Base-by-base conservation (phyloP, 2,113 vertebrate species). In the Argyrosomus japonicus region DNA sequence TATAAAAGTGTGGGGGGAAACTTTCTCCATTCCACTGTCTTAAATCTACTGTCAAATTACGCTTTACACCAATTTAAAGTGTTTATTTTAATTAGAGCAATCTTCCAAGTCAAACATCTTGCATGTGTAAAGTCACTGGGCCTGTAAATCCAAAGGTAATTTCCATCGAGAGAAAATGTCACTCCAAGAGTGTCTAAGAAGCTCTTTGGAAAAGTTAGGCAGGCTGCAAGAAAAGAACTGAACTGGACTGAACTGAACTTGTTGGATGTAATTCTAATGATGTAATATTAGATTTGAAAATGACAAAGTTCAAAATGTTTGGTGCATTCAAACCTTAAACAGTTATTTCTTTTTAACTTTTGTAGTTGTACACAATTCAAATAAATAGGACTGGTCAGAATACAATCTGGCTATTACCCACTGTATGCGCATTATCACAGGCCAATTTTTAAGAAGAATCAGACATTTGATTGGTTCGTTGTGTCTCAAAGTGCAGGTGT, bases 51-150 rank as follows among this genome's bases (percentile, higher is more conserved):
- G 19, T 81, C 40, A 36, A 51, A 25, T 57, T 13, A 3, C 0
- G 29, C 53, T 65, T 67, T 65, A 54, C 21, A 71, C 40, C 56
- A 60, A n/a, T 48, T 57, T 13, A 21, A 62, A 11, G 23, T 53
- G 15, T 68, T 67, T 51, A 70, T 23, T n/a, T 54, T 56, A 73
- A 68, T 61, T 7, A 72, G 19, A 62, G 27, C 4, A 56, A 23
- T 40, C 4, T 25, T 54, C 47, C 17, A 56, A 64, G 40, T 64
- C 45, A 45, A 51, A 67, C 53, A 17, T 25, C 21, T 72, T 27
- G 29, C 32, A 18, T 13, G 40, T 64, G 50, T 5, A 11, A 71
- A 67, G 54, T 73, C 23, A 36, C 32, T 61, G 7, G 4, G 14
- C 23, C 19, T 25, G 1, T 73, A 73, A 74, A 79, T 29, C 14